These are phyloP conservation scores for Leptoclinus maculatus DNA, from an alignment of 2,797 vertebrate species.

Conservation along the genomic window DNA sequence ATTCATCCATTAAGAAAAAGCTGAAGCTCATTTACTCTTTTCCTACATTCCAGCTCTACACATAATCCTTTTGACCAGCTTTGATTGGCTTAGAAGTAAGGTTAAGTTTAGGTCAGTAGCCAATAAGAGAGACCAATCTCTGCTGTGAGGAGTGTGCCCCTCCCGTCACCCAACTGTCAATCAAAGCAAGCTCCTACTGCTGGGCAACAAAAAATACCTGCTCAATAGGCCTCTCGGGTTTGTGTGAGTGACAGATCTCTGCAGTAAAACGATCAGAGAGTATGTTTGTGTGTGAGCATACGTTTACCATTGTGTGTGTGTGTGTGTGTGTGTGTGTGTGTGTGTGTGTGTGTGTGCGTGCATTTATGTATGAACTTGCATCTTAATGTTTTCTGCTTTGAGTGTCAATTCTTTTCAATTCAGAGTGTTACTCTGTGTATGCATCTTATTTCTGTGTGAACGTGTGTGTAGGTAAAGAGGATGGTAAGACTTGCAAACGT, in stretches of 20 bases:
- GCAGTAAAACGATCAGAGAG: slow-evolving; percentile 38
- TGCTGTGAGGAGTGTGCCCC: slow-evolving; percentile 52
- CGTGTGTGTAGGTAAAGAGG: slow-evolving; percentile 90
- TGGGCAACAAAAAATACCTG: slow-evolving; percentile 76
- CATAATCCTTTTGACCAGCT: slow-evolving; percentile 30
- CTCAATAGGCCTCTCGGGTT: slow-evolving; percentile 48
- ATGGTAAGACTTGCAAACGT: slow-evolving; percentile 95
- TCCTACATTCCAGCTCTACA: slow-evolving; percentile 36
- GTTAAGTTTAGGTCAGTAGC: slow-evolving; percentile 56
- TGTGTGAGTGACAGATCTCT: slow-evolving; percentile 57
- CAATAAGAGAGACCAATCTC: slow-evolving; percentile 54
- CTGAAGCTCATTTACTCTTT: slow-evolving; percentile 9
- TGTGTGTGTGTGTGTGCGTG: slow-evolving; percentile 28
- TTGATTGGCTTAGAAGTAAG: slow-evolving; percentile 52
- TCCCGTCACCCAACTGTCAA: slow-evolving; percentile 64
- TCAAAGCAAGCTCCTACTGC: slow-evolving; percentile 74
- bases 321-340: slow-evolving; percentile 35
- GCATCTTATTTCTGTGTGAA: slow-evolving; percentile 44
- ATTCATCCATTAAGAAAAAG: slow-evolving; percentile 12
- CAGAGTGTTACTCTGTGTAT: slow-evolving; percentile 24
- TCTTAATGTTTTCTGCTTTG: slow-evolving; percentile 5
- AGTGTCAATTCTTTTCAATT: neutral
- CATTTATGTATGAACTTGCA: slow-evolving; percentile 24
- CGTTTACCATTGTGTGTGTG: slow-evolving; percentile 4
- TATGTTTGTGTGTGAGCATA: slow-evolving; percentile 24